These are phyloP conservation scores for Melanotaenia trifasciata DNA, from an alignment of 2,797 vertebrate species.

Conservation along the genomic window DNA sequence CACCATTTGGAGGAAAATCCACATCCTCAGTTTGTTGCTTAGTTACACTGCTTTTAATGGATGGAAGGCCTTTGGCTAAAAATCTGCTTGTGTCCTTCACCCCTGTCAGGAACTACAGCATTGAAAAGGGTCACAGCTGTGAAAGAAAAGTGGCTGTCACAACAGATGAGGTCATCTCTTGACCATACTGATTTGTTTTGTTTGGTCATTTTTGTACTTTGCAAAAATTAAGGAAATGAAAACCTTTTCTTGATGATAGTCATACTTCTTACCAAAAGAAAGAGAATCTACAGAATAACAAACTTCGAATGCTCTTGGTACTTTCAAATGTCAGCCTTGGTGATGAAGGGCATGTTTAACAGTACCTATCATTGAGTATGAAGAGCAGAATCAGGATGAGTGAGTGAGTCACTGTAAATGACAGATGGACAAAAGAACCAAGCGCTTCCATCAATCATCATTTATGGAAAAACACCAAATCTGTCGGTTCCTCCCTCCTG, in stretches of 20 bases:
- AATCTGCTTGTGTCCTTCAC: neutral
- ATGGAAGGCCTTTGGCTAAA: neutral
- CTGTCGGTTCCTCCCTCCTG: slow-evolving; percentile 22
- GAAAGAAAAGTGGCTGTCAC: neutral
- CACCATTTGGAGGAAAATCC: slow-evolving; percentile 2
- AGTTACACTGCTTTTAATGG: slow-evolving; percentile 41
- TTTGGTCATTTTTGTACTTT: neutral
- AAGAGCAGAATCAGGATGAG: slow-evolving; percentile 22
- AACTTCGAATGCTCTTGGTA: neutral
- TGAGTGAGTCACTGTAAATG: slow-evolving; percentile 53
- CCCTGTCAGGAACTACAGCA: neutral
- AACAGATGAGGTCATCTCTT: neutral
- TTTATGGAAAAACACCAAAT: slow-evolving; percentile 19
- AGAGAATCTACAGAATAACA: neutral
- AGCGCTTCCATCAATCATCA: slow-evolving; percentile 42
- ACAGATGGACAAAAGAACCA: slow-evolving; percentile 53
- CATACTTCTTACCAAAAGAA: neutral
- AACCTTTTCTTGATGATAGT: neutral
- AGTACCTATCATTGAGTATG: slow-evolving; percentile 37
- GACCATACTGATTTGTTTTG: neutral
- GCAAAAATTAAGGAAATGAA: neutral
- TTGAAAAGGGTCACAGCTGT: slow-evolving; percentile 2
- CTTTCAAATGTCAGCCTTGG: slow-evolving; percentile 33
- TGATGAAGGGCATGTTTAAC: slow-evolving; percentile 36
- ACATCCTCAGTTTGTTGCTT: slow-evolving; percentile 46